Evolutionary conservation across 2,113 vertebrate species (phyloP).

Genomic region (Mesembrinibis cayennensis): DNA sequence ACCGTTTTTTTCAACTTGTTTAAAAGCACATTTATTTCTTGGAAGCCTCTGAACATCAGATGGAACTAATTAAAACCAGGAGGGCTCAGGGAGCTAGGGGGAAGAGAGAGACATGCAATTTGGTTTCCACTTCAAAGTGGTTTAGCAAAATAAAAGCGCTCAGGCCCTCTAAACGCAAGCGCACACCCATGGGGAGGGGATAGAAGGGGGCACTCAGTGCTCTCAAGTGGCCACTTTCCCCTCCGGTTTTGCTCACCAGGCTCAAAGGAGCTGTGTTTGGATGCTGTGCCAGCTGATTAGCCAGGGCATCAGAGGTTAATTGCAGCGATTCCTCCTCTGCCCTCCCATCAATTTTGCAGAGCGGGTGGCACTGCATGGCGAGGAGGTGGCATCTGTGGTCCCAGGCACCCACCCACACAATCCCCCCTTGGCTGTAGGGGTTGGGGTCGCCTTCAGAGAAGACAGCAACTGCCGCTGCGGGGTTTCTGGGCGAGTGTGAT

Average conservation of each 20-base stretch:
- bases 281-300: constrained; percentile 35
- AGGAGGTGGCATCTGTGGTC: not conserved
- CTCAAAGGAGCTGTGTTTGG: not conserved
- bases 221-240: not conserved
- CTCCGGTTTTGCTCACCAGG: not conserved
- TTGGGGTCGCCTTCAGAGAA: fast-evolving
- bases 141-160: constrained; percentile 39
- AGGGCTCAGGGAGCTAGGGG: not conserved
- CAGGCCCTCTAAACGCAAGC: not conserved
- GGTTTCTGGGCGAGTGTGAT: fast-evolving
- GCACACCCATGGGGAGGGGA: not conserved
- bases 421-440: not conserved
- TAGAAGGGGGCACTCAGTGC: not conserved
- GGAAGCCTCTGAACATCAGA: constrained; percentile 43
- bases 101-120: constrained; percentile 31
- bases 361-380: not conserved
- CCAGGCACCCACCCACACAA: not conserved
- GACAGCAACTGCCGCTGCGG: not conserved
- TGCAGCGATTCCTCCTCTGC: not conserved
- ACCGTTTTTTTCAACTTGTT: not conserved
- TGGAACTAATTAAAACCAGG: constrained; percentile 66
- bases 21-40: constrained; percentile 55
- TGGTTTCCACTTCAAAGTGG: constrained; percentile 56
- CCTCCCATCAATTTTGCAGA: not conserved
- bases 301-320: not conserved